Base-by-base conservation (phyloP, 1,140 invertebrate genomes). In the Anastrepha ludens region DNA sequence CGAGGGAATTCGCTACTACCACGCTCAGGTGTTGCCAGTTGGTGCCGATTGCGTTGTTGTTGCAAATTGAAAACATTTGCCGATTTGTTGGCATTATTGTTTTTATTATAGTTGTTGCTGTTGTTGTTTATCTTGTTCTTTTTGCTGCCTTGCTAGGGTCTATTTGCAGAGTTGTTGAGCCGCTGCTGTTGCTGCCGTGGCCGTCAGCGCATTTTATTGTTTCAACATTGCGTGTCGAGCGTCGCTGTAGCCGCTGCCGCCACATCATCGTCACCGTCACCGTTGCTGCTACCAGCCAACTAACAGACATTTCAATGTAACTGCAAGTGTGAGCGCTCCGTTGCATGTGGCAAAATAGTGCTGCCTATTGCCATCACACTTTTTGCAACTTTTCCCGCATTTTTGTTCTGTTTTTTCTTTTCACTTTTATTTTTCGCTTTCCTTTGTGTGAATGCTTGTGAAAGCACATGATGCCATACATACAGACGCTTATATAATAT, bases 201-300 rank as follows among this genome's bases (percentile, higher is more conserved):
- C 74, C 74, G 74, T 55, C 41, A 47, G 47, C 74, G 47, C 74
- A 81, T 81, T 81, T 81, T 81, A 81, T 29, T 81, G 74, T 81
- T 81, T 81, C 74, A 81, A 81, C 74, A 81, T 81, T 81, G 74
- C 74, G 74, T 86, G 55, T 59, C 59, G 85, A 29, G 17, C 50
- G 41, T 29, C 11, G 59, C 58, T 58, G 50, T n/a, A 50, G 44
- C 20, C 58, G 81, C 81, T 50, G 29, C 81, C 39, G 62, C 20
- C 20, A 7, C 62, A 5, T n/a, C 64, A 41, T 13, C 13, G 3
- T 44, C 20, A 29, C 55, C 50, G 13, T 7, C 17, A 13, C 7
- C 29, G 7, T 41, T 62, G 11, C 8, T 60, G 29, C 20, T 85
- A 17, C 58, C 59, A 86, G 44, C 55, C 50, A 41, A 86, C 47